phyloP scores from a whole-genome alignment of 2,888 invertebrate species.

The Eumerus sabulonum region DNA sequence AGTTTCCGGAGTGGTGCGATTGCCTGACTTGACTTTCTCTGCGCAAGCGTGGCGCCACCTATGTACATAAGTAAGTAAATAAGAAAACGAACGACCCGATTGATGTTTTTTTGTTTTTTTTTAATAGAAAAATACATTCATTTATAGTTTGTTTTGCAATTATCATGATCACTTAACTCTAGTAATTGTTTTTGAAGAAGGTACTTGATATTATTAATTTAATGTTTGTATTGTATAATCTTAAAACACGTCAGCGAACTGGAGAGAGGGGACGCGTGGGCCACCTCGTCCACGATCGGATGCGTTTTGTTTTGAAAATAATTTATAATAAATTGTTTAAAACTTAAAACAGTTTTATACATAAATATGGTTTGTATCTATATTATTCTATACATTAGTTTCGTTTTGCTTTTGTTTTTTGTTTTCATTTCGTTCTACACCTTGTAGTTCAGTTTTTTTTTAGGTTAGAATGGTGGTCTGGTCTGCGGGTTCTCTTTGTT shows the following conservation, averaged over 20 bases:
- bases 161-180: constrained; percentile 56
- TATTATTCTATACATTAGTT: too few species aligned
- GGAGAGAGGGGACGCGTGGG: too few species aligned
- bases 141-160: constrained; percentile 52
- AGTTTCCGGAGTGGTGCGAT: too few species aligned
- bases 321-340: constrained; percentile 69
- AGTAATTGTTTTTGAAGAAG: constrained; percentile 63
- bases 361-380: constrained; percentile 35
- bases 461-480: constrained; percentile 34
- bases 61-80: too few species aligned
- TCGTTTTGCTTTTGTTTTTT: neutral
- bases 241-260: constrained; percentile 27
- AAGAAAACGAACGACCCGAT: too few species aligned
- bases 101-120: neutral
- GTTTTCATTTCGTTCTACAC: too few species aligned
- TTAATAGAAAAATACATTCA: constrained; percentile 50
- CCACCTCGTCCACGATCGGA: too few species aligned
- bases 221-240: constrained; percentile 42
- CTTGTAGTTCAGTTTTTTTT: too few species aligned
- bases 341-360: constrained; percentile 72
- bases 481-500: neutral
- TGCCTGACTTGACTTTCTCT: too few species aligned
- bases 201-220: constrained; percentile 51
- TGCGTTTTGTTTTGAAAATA: constrained; percentile 54
- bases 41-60: too few species aligned